Evolutionary conservation across 1,140 invertebrate species (phyloP).

Genomic region (Diabrotica virgifera): DNA sequence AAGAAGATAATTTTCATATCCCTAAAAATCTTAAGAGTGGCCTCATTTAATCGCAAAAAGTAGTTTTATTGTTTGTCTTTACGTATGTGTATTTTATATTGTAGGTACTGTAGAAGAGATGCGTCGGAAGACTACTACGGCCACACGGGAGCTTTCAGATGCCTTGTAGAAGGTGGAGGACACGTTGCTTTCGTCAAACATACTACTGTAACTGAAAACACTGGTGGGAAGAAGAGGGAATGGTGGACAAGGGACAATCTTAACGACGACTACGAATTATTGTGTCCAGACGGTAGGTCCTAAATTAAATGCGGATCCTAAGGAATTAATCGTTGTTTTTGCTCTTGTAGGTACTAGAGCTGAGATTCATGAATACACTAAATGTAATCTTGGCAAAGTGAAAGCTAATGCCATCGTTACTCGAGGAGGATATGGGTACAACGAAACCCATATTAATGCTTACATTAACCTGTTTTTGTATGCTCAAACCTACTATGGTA

Average conservation of each 20-base stretch:
- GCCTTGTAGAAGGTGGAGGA: slow-evolving; percentile 91
- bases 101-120: slow-evolving; percentile 72
- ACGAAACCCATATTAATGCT: slow-evolving; percentile 77
- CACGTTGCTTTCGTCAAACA: slow-evolving; percentile 94
- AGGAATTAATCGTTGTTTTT: slow-evolving; percentile 8
- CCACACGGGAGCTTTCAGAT: slow-evolving; percentile 85
- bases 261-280: slow-evolving; percentile 86
- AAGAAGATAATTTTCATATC: no score
- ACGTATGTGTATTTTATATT: neutral
- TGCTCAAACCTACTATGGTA: slow-evolving; percentile 86
- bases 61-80: neutral
- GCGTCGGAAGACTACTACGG: slow-evolving; percentile 88
- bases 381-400: slow-evolving; percentile 88
- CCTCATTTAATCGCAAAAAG: neutral
- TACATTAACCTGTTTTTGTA: slow-evolving; percentile 86
- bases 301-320: neutral
- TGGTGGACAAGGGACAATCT: slow-evolving; percentile 93
- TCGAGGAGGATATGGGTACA: slow-evolving; percentile 68
- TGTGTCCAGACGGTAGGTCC: slow-evolving; percentile 85
- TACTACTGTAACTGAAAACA: slow-evolving; percentile 87
- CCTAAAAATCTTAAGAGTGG: no score
- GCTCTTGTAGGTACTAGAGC: slow-evolving; percentile 64
- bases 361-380: slow-evolving; percentile 71
- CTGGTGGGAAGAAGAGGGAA: slow-evolving; percentile 83
- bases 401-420: slow-evolving; percentile 91